Conservation (phyloP, 1,140 invertebrate species). For the Brachionus sp. region DNA sequence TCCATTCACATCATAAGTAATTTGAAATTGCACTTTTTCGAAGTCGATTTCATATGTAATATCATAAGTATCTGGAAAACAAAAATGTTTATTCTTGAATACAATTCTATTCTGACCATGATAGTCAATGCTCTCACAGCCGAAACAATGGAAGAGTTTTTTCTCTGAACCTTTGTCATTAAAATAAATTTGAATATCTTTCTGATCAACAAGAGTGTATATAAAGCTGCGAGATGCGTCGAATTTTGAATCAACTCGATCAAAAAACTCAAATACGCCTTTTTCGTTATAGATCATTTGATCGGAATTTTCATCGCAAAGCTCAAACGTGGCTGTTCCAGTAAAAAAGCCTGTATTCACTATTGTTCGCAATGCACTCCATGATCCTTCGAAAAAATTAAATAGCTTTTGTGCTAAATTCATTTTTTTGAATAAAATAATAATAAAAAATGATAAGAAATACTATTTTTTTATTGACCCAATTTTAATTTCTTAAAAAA, state of each 20-base stretch:
- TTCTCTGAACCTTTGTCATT: neutral
- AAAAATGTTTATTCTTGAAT: neutral
- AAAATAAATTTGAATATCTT: conserved; percentile 35
- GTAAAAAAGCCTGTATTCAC: neutral
- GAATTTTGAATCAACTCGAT: neutral
- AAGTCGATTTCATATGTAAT: conserved; percentile 7
- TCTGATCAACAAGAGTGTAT: neutral
- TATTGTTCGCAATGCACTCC: neutral
- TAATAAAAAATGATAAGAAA: neutral
- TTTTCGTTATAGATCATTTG: neutral
- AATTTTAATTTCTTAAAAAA: neutral
- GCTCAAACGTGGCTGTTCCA: neutral
- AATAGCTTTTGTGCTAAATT: conserved; percentile 31
- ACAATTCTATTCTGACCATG: neutral
- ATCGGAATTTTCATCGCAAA: neutral
- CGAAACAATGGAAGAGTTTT: neutral
- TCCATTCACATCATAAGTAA: conserved; percentile 13
- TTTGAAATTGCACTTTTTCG: neutral
- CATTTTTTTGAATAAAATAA: neutral
- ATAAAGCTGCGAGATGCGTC: neutral
- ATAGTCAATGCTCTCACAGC: neutral
- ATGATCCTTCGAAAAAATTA: conserved; percentile 18
- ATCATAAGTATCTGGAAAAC: neutral
- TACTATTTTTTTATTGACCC: neutral
- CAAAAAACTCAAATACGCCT: conserved; percentile 10